phyloP scores from a whole-genome alignment of 2,888 invertebrate genomes.

The Drosophila macrothrix region DNA sequence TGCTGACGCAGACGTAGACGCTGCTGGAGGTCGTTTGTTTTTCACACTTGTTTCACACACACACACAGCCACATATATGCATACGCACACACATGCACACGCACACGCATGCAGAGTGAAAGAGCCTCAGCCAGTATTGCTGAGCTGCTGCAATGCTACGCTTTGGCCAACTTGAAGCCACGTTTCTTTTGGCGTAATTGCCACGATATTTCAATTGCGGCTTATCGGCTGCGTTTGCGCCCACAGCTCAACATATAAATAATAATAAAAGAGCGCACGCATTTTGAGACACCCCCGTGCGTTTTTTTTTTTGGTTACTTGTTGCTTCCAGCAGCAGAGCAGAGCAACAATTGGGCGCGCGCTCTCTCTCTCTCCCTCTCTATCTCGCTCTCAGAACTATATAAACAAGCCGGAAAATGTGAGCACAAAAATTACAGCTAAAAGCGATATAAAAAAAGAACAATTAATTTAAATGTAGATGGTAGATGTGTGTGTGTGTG shows the following conservation, averaged over 20 bases:
- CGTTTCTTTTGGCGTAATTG: conserved; percentile 57
- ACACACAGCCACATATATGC: conserved; percentile 13
- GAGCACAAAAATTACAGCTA: conserved; percentile 52
- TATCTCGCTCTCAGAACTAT: conserved; percentile 37
- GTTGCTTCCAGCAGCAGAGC: conserved; percentile 65
- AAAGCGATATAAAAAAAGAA: conserved; percentile 42
- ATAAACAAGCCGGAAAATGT: conserved; percentile 75
- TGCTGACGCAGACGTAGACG: conserved; percentile 56
- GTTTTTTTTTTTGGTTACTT: conserved; percentile 49
- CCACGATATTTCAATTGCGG: conserved; percentile 62
- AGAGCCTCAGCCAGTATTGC: conserved; percentile 35
- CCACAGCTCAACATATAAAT: conserved; percentile 37
- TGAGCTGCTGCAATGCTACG: conserved; percentile 59
- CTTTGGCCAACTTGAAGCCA: conserved; percentile 70
- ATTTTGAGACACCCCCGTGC: conserved; percentile 28
- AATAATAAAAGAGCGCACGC: conserved; percentile 7
- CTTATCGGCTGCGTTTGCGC: conserved; percentile 62
- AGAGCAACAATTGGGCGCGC: conserved; percentile 67
- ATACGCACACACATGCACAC: not conserved
- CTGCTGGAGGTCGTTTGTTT: conserved; percentile 77
- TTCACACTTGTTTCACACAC: conserved; percentile 76
- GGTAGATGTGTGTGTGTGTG: conserved; percentile 30
- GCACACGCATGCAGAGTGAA: conserved; percentile 28
- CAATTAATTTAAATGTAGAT: conserved; percentile 67
- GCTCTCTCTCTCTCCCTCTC: conserved; percentile 25